Base-by-base conservation (phyloP, 1,140 invertebrate species). In the Tetragnatha versicolor region DNA sequence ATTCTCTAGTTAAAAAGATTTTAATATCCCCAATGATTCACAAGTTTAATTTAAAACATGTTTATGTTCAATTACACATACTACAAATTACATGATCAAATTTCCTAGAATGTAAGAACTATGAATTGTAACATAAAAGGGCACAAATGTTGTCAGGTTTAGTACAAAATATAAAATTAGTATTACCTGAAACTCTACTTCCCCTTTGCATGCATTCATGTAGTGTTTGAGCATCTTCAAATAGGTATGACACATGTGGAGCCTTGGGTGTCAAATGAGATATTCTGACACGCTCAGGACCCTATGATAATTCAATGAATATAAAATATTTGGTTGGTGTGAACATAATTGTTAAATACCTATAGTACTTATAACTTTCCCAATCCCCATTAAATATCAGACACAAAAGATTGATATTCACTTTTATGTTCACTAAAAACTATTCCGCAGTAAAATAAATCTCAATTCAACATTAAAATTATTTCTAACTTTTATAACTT, bases 251-350 rank as follows among this genome's bases (percentile, higher is more conserved):
- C 20, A 82, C 58, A 72, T 80, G 72, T 85, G 94, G 93, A 58
- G 94, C 94, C 84, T 97, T 93, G 87, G 95, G 95, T 87, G 93
- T 94, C 85, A 96, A 93, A 85, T 93, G 92, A 29, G 95, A 97
- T 51, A 95, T 93, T 81, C 94, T 90, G 72, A 97, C 92, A 85
- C 94, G 89, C 86, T 97, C 95, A 81, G 92, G 90, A 82, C 94
- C 94, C 95, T 97, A 89, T 37, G 90, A 90, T 83, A 82, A 84
- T 83, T n/a, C n/a, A n/a, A 77, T 4, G 42, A 83, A 82, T 79
- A 82, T 72, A 76, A 79, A 45, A 31, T 51, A 61, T 45, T 51
- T 42, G 7, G 7, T 45, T 45, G 12, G 1, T 14, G 12, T 3
- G 3, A 1, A 14, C 12, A 14, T 45, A 42, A 45, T 45, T 2